Base-by-base conservation (phyloP, 30 jellyfish, hydroid and myxozoan species). In the Morbakka virulenta region DNA sequence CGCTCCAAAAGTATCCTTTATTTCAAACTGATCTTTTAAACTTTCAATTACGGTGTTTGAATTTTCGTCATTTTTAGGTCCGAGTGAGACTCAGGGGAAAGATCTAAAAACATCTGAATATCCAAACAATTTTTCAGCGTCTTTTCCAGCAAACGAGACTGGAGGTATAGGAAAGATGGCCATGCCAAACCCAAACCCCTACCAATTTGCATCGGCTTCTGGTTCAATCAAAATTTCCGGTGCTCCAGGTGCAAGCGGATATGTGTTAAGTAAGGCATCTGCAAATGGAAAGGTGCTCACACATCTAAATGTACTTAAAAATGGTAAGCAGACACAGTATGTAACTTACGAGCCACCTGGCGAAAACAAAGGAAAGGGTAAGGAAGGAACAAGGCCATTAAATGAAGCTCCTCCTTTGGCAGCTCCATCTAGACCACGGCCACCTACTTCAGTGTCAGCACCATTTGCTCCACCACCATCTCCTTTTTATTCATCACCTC, bases 81-180 rank as follows among this genome's bases (percentile, higher is more conserved):
- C n/a, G n/a, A n/a, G n/a, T n/a, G n/a, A n/a, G n/a, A n/a, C n/a
- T n/a, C n/a, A n/a, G n/a, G n/a, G n/a, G n/a, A n/a, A n/a, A n/a
- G n/a, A n/a, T n/a, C n/a, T n/a, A n/a, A n/a, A n/a, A n/a, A n/a
- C n/a, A n/a, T n/a, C n/a, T n/a, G n/a, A n/a, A n/a, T n/a, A n/a
- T n/a, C n/a, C n/a, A n/a, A n/a, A n/a, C n/a, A n/a, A n/a, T n/a
- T n/a, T n/a, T n/a, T n/a, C n/a, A n/a, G n/a, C n/a, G n/a, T n/a
- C n/a, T n/a, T n/a, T n/a, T n/a, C n/a, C n/a, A n/a, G 34, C 86
- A 28, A 86, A 69, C 27, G 95, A 82, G 17, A 57, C 89, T 3
- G 76, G 69, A n/a, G 97, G 95, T 0, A 36, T 77, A 14, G 95
- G 88, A 62, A 91, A 91, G 91, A 84, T 89, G 25, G 98, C 98